Conservation (phyloP, 2,888 invertebrate species). For the Thyatira batis region DNA sequence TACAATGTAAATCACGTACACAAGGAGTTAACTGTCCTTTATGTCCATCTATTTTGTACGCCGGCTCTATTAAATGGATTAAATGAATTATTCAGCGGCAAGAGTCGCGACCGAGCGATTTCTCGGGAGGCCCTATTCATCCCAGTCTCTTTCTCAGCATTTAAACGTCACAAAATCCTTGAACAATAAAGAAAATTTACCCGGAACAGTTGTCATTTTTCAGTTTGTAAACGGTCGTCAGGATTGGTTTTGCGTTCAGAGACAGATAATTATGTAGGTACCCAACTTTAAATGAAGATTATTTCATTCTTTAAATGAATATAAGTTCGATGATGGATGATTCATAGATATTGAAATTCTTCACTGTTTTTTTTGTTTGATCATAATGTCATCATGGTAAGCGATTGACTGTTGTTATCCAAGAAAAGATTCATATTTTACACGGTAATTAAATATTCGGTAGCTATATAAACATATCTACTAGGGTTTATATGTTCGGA, state of each 20-base stretch:
- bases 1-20: slow-evolving; percentile 39
- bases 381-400: no score
- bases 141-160: slow-evolving; percentile 22
- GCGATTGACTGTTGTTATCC: no score
- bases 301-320: no score
- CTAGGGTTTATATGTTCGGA: no score
- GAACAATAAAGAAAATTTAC: background rate
- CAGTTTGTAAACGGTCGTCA: background rate
- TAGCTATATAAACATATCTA: no score
- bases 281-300: background rate
- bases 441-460: no score
- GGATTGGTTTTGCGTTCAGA: background rate
- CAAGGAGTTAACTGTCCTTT: slow-evolving; percentile 41
- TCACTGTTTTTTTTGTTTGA: no score
- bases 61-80: slow-evolving; percentile 67
- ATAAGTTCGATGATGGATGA: no score
- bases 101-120: slow-evolving; percentile 50
- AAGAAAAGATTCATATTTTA: no score
- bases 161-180: slow-evolving; percentile 22
- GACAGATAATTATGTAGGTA: background rate
- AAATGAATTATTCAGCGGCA: slow-evolving; percentile 75
- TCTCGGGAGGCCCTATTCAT: slow-evolving; percentile 36
- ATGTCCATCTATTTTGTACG: slow-evolving; percentile 35
- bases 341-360: no score
- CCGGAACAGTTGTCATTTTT: background rate